A percentile compares a stretch with the other conserved stretches of the same genome.
phyloP scores from a whole-genome alignment of 2,888 invertebrate species.

The Nasonovia ribisnigri region DNA sequence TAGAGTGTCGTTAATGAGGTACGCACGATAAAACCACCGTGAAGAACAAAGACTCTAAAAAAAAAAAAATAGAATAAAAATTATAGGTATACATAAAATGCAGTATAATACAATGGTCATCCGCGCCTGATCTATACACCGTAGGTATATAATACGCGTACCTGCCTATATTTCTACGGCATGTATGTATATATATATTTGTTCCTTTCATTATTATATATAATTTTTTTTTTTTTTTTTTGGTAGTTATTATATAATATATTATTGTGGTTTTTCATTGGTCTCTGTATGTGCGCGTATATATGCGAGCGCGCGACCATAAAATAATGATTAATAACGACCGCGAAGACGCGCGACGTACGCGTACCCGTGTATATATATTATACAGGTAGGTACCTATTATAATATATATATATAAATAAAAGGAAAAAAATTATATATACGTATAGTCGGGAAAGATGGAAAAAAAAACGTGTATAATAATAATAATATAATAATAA shows the following conservation, averaged over 20 bases:
- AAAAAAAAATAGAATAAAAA: slow-evolving; percentile 41
- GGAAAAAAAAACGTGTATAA: slow-evolving; percentile 56
- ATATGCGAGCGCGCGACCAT: slow-evolving; percentile 48
- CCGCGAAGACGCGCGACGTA: slow-evolving; percentile 47
- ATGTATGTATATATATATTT: slow-evolving; percentile 39
- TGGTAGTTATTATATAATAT: slow-evolving; percentile 58
- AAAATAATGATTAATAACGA: slow-evolving; percentile 64
- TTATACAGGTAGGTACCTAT: too few species aligned
- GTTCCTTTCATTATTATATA: slow-evolving; percentile 57
- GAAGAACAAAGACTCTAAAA: slow-evolving; percentile 56
- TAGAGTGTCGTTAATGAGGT: slow-evolving; percentile 63
- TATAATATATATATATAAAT: not conserved
- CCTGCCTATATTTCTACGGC: not conserved
- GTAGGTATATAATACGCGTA: not conserved
- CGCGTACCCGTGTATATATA: not conserved
- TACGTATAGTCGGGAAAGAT: slow-evolving; percentile 26
- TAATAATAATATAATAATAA: slow-evolving; percentile 41
- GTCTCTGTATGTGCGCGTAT: slow-evolving; percentile 15
- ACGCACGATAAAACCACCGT: slow-evolving; percentile 63
- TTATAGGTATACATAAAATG: slow-evolving; percentile 24
- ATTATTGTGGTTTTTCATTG: slow-evolving; percentile 64
- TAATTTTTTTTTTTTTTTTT: slow-evolving; percentile 31
- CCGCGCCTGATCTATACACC: slow-evolving; percentile 32
- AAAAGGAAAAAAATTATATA: slow-evolving; percentile 43
- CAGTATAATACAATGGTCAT: slow-evolving; percentile 55